phyloP scores from a whole-genome alignment of 2,797 vertebrate genomes.

The Centroberyx gerrardi region DNA sequence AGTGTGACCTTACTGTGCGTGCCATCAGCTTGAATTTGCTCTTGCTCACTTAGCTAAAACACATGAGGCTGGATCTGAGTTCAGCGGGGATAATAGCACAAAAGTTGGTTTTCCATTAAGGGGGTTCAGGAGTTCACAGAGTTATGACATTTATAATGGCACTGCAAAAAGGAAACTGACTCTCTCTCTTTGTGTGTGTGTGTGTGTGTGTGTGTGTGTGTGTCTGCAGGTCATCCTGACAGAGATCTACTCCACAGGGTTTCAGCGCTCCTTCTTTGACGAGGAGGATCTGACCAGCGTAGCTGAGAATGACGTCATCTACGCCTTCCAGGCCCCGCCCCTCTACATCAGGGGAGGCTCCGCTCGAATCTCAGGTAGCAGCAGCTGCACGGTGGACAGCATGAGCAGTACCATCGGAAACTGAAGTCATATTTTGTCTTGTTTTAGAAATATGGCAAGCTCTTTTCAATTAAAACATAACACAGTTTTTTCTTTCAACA shows the following conservation, averaged over 20 bases:
- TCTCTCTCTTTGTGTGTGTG: constrained; percentile 14
- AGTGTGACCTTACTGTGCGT: constrained; percentile 2
- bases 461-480: constrained; percentile 15
- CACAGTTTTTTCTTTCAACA: background rate
- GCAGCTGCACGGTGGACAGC: background rate
- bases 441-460: background rate
- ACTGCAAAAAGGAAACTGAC: constrained; percentile 1
- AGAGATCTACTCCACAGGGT: constrained; percentile 91
- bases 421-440: background rate
- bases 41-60: background rate
- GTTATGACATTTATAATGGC: constrained; percentile 7
- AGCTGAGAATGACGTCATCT: constrained; percentile 89
- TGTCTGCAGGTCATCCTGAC: constrained; percentile 91
- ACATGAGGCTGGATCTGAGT: constrained; percentile 7
- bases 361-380: constrained; percentile 86
- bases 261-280: constrained; percentile 94
- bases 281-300: constrained; percentile 90
- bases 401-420: too few relatives aligned
- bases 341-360: constrained; percentile 84
- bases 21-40: background rate
- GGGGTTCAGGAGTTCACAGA: constrained; percentile 33
- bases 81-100: constrained; percentile 19
- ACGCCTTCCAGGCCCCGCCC: constrained; percentile 92
- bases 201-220: constrained; percentile 17
- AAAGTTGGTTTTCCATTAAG: background rate